Evolutionary conservation across 1,140 invertebrate species (phyloP).

Genomic region (Argopecten irradians): DNA sequence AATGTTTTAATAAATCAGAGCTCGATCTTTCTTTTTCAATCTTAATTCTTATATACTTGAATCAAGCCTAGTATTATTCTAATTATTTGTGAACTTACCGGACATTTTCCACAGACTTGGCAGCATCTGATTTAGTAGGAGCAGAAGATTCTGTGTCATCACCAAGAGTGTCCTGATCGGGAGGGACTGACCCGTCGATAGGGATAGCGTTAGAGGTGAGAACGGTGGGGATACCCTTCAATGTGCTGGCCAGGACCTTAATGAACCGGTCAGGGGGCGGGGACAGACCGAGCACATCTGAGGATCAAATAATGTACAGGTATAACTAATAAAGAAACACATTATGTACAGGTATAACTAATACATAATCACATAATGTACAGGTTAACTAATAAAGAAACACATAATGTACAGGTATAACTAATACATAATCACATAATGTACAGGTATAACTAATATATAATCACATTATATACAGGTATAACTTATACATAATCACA

Average conservation of each 20-base stretch:
- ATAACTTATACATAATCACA: too few species aligned
- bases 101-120: conserved; percentile 45
- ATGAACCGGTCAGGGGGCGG: conserved; percentile 69
- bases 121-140: conserved; percentile 50
- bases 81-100: conserved; percentile 37
- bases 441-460: too few species aligned
- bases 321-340: too few species aligned
- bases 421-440: too few species aligned
- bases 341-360: too few species aligned
- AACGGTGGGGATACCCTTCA: conserved; percentile 68
- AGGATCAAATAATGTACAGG: neutral
- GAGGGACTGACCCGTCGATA: conserved; percentile 61
- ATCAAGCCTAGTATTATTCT: neutral
- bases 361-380: too few species aligned
- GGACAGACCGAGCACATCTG: conserved; percentile 65
- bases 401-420: too few species aligned
- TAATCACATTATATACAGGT: too few species aligned
- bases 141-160: conserved; percentile 49
- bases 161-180: conserved; percentile 37
- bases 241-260: conserved; percentile 59
- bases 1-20: too few species aligned
- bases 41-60: too few species aligned
- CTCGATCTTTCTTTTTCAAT: too few species aligned
- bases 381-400: too few species aligned
- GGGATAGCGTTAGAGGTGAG: conserved; percentile 65